Conservation (phyloP, 2,797 vertebrate species). For the Coccyzus lansbergi region DNA sequence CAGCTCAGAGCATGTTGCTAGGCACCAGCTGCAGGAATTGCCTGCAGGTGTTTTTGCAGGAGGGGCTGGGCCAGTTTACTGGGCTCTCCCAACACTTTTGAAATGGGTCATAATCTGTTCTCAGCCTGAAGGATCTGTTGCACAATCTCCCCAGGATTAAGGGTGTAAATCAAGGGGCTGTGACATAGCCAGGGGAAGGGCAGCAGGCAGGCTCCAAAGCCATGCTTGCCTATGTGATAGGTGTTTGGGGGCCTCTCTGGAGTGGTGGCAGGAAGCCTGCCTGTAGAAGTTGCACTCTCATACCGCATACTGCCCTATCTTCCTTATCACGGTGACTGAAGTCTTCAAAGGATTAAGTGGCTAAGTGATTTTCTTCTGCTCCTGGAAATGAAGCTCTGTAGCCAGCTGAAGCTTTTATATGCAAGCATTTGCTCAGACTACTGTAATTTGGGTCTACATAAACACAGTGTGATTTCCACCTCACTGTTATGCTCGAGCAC, state of each 20-base stretch:
- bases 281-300: background rate
- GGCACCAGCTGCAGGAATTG: constrained; percentile 29
- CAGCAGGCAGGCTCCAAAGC: background rate
- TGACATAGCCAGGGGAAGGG: background rate
- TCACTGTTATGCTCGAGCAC: background rate
- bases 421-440: background rate
- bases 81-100: background rate
- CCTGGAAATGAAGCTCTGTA: background rate
- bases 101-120: background rate
- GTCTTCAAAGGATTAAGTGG: constrained; percentile 15
- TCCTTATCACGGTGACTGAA: background rate
- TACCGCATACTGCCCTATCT: background rate
- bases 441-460: background rate
- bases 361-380: constrained; percentile 17
- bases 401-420: background rate
- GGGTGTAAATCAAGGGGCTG: constrained; percentile 1
- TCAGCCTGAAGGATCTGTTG: background rate
- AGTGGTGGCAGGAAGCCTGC: background rate
- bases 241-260: background rate
- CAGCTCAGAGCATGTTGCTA: constrained; percentile 39
- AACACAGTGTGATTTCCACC: background rate
- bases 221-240: background rate
- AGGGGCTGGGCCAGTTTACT: background rate
- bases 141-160: background rate
- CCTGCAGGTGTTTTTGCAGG: background rate